These are phyloP conservation scores for Coenonympha arcania DNA, from an alignment of 2,888 invertebrate genomes.

Conservation along the genomic window DNA sequence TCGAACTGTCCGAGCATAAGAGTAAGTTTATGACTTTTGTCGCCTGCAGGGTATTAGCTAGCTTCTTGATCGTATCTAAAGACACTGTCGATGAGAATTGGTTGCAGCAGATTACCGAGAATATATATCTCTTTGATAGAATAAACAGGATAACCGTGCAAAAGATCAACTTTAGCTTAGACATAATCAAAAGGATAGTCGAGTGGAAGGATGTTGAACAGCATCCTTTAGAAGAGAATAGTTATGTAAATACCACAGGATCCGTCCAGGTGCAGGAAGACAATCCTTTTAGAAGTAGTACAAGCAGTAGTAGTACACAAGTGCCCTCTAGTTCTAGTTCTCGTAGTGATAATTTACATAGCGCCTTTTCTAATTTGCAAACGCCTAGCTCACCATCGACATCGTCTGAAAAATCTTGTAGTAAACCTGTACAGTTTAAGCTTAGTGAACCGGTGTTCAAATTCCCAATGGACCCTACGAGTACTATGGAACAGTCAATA, in stretches of 20 bases:
- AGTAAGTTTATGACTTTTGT: conserved; percentile 87
- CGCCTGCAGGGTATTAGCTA: conserved; percentile 84
- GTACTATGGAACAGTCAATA: conserved; percentile 45
- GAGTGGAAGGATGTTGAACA: conserved; percentile 90
- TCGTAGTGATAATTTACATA: conserved; percentile 54
- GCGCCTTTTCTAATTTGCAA: conserved; percentile 67
- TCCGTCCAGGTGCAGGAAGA: conserved; percentile 58
- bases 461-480: conserved; percentile 42
- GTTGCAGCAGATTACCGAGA: conserved; percentile 84
- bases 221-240: conserved; percentile 84
- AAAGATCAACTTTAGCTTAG: conserved; percentile 87
- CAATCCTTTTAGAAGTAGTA: conserved; percentile 59
- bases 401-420: conserved; percentile 37
- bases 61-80: conserved; percentile 87
- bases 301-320: conserved; percentile 41
- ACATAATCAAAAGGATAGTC: conserved; percentile 88
- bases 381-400: conserved; percentile 57
- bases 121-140: conserved; percentile 78
- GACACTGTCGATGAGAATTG: conserved; percentile 85
- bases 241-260: conserved; percentile 55
- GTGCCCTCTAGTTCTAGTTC: conserved; percentile 44
- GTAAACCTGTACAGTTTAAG: conserved; percentile 47
- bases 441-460: conserved; percentile 62
- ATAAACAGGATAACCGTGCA: conserved; percentile 78
- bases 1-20: conserved; percentile 83